A percentile compares a stretch with the other conserved stretches of the same genome.
Evolutionary conservation across 1,140 invertebrate genomes (phyloP).

Genomic region (Brachionus paranguensis): DNA sequence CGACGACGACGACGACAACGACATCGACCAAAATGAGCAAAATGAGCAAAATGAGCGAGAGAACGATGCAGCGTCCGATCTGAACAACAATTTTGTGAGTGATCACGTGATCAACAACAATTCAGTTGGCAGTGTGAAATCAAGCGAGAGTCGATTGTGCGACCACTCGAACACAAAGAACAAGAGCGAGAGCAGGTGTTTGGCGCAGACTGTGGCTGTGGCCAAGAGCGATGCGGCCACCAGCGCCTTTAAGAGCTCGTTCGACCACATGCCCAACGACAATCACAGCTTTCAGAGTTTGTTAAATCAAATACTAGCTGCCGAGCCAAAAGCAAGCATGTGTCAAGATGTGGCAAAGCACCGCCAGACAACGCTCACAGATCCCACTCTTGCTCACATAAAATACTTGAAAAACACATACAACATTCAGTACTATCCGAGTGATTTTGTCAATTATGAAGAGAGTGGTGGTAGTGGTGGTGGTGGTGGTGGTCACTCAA

Average conservation of each 20-base stretch:
- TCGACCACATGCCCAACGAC: neutral
- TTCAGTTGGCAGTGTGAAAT: neutral
- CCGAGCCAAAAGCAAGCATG: neutral
- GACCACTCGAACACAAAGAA: too few relatives aligned
- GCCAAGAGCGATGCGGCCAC: too few relatives aligned
- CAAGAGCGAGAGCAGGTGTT: too few relatives aligned
- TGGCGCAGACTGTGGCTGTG: too few relatives aligned
- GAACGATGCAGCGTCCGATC: neutral
- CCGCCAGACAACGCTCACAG: too few relatives aligned
- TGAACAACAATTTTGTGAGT: neutral
- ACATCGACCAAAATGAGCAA: neutral
- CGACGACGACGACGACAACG: slow-evolving; percentile 15
- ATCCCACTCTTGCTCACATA: neutral
- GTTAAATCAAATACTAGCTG: neutral
- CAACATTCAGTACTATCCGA: slow-evolving; percentile 34
- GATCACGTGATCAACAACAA: neutral
- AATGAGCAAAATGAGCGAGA: too few relatives aligned
- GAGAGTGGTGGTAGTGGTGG: neutral
- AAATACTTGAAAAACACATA: slow-evolving; percentile 35
- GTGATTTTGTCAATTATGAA: slow-evolving; percentile 25
- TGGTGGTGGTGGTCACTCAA: neutral
- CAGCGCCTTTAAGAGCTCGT: neutral
- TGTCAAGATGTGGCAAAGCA: too few relatives aligned
- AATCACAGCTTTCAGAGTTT: neutral
- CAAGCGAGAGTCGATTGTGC: too few relatives aligned